Base-by-base conservation (phyloP, 2,888 invertebrate genomes). In the Tholera decimalis region DNA sequence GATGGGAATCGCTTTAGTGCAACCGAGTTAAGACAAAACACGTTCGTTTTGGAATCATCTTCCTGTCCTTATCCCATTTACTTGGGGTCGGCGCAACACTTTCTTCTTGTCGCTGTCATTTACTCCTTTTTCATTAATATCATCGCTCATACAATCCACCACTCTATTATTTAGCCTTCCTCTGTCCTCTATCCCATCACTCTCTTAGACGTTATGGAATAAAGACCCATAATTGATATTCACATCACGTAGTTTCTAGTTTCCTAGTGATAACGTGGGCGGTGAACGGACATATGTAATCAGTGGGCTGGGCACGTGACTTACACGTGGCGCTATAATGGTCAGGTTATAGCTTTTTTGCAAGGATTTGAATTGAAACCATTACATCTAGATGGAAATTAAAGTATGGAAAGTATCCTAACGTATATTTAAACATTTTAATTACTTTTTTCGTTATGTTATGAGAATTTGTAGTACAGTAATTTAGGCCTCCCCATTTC, bases 211-310 rank as follows among this genome's bases (percentile, higher is more conserved):
- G 9, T 13, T 15, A 41, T 20, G 22, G 26, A 67, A 60, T 56
- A 49, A 39, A 74, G 53, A 57, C 1, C 15, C n/a, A 33, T 37
- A 43, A 55, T 73, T 55, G 41, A 22, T 53, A 55, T 44, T n/a
- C 35, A 20, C 49, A 15, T 18, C 47, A 54, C 47, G 44, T 44
- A 57, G 33, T 62, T 20, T 24, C 37, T 39, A 15, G 56, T 74
- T 74, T 72, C 62, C 53, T 43, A 28, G 28, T 68, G 69, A 73
- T 73, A 68, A 73, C 53, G 74, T 74, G 39, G 47, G 55, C 44
- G 39, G 22, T 56, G 33, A 39, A 57, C 60, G 68, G 68, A 62
- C 35, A 50, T 53, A 24, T 8, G 39, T 35, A 68, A 68, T 39
- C 55, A 56, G 20, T 3, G n/a, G 28, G 4, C 69, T 3, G n/a